Percentiles rank a stretch among this genome's conserved stretches.
Conservation (phyloP, 1,140 invertebrate genomes). For the Drepana arcuata region DNA sequence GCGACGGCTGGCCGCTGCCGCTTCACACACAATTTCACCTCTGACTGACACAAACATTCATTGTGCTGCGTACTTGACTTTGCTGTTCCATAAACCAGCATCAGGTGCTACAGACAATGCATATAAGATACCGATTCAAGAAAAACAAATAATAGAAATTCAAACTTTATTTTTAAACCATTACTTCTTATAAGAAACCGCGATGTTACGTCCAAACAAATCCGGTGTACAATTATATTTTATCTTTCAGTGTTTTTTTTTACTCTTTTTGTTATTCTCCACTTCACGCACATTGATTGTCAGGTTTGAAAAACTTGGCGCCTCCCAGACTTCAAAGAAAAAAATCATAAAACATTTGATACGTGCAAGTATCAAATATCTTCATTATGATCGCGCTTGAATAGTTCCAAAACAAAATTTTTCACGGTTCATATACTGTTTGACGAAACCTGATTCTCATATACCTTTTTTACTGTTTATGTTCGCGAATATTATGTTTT, state of each 20-base stretch:
- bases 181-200: too few relatives aligned
- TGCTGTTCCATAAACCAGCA: conserved; percentile 6
- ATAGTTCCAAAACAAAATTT: conserved; percentile 39
- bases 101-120: too few relatives aligned
- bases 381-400: conserved; percentile 31
- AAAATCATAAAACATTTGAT: conserved; percentile 37
- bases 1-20: conserved; percentile 65
- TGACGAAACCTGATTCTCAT: conserved; percentile 15
- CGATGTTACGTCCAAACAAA: too few relatives aligned
- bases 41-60: conserved; percentile 68
- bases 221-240: too few relatives aligned
- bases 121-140: too few relatives aligned
- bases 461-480: conserved; percentile 12
- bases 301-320: conserved; percentile 41
- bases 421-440: conserved; percentile 26
- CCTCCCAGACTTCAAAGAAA: conserved; percentile 23
- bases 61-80: conserved; percentile 54
- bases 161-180: too few relatives aligned
- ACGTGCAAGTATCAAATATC: conserved; percentile 21
- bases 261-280: too few relatives aligned
- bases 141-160: too few relatives aligned
- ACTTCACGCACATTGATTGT: too few relatives aligned
- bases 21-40: conserved; percentile 71
- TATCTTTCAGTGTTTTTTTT: too few relatives aligned
- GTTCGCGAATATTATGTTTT: conserved; percentile 12